These are phyloP conservation scores for Digitonthophagus gazella DNA, from an alignment of 2,888 invertebrate species.

Conservation along the genomic window DNA sequence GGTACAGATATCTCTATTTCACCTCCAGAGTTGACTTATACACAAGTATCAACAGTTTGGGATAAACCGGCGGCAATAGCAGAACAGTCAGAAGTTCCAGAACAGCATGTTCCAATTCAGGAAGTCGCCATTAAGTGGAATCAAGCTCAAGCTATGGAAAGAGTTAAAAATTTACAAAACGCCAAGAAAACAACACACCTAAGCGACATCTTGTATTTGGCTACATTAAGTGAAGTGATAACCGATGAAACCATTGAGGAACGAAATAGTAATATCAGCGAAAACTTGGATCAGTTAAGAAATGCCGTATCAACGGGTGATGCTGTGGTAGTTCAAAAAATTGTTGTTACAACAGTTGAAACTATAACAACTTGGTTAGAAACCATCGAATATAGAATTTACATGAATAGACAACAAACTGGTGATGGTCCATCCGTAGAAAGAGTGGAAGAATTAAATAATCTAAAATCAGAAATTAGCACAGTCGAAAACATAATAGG, in stretches of 20 bases:
- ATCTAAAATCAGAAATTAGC: slow-evolving; percentile 64
- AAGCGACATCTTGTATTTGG: slow-evolving; percentile 63
- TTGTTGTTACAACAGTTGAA: slow-evolving; percentile 72
- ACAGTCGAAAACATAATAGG: slow-evolving; percentile 66
- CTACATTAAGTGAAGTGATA: slow-evolving; percentile 58
- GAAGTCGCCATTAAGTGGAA: slow-evolving; percentile 53
- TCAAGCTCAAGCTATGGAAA: slow-evolving; percentile 57
- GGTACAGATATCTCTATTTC: slow-evolving; percentile 47
- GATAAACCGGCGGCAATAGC: slow-evolving; percentile 30
- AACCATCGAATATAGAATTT: slow-evolving; percentile 78
- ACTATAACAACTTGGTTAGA: slow-evolving; percentile 82
- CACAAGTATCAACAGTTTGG: slow-evolving; percentile 37
- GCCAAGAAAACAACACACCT: slow-evolving; percentile 57
- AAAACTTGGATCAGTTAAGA: slow-evolving; percentile 59
- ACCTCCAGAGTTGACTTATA: slow-evolving; percentile 42
- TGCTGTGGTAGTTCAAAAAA: slow-evolving; percentile 62
- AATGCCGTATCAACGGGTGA: slow-evolving; percentile 61
- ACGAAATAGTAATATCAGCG: slow-evolving; percentile 58
- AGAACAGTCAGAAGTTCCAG: slow-evolving; percentile 33
- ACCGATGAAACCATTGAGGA: slow-evolving; percentile 57
- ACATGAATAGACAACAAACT: slow-evolving; percentile 58
- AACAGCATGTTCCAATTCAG: slow-evolving; percentile 38
- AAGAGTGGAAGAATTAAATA: slow-evolving; percentile 60
- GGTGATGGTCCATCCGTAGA: slow-evolving; percentile 60
- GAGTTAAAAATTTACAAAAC: slow-evolving; percentile 58